Base-by-base conservation (phyloP, 2,797 vertebrate genomes). In the Schizopygopsis pylzovi region DNA sequence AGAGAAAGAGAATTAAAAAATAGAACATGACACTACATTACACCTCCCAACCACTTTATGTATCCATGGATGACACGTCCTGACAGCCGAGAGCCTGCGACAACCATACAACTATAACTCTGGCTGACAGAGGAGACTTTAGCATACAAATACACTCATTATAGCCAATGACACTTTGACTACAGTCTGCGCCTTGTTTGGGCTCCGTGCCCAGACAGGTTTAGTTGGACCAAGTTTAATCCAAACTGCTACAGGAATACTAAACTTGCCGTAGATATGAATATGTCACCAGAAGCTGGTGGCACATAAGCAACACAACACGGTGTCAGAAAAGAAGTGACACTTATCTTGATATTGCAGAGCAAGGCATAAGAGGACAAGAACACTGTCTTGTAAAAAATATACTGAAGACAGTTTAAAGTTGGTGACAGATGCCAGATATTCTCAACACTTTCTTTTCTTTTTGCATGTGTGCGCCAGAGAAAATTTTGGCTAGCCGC, bases 1-100 rank as follows among this genome's bases (percentile, higher is more conserved):
- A 72, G 81, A 82, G 39, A 79, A 77, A 85, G 20, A 79, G 78
- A 87, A 81, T 72, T 28, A 59, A 37, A 87, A 88, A 80, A 89
- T 82, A 56, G 73, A 85, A 86, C 84, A 84, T 88, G 84, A 85
- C 89, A 81, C 67, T 79, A 76, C 71, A 89, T 85, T 82, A 83
- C 84, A 89, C 81, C 86, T 72, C 43, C 75, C 77, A 79, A 90
- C 77, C 25, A 80, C 77, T 67, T 86, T 68, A 85, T 79, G 75
- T 85, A 89, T 78, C 85, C 85, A 72, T 71, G n/a, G 76, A 81
- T 88, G 85, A 81, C 65, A 75, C 78, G 20, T 85, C 76, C 63
- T 82, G 88, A 90, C 84, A 87, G 85, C 85, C n/a, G 79, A 77
- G 83, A 89, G 73, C 68, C 65, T 73, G 49, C 67, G 72, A 85